phyloP scores from a whole-genome alignment of 1,140 invertebrate genomes.

The Lutraria rhynchaena region DNA sequence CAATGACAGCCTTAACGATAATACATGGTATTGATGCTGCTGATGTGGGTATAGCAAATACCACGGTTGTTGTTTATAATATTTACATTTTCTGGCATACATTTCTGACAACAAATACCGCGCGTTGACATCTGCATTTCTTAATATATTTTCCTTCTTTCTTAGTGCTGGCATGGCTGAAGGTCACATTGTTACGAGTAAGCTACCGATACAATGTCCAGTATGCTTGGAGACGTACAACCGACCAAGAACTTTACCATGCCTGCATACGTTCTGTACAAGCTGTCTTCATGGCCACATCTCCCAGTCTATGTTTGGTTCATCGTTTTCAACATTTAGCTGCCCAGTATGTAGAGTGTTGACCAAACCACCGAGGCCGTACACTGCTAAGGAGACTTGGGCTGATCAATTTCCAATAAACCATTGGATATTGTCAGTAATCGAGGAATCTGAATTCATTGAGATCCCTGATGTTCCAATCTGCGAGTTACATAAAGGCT shows the following conservation, averaged over 20 bases:
- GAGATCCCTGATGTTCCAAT: not conserved
- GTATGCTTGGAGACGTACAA: slow-evolving; percentile 37
- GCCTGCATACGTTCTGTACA: slow-evolving; percentile 41
- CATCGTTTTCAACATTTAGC: slow-evolving; percentile 16
- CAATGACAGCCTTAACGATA: too few species aligned
- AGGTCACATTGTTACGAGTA: not conserved
- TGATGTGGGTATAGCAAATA: too few species aligned
- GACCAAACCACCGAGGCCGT: slow-evolving; percentile 14
- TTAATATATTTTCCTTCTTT: too few species aligned
- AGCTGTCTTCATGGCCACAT: slow-evolving; percentile 23
- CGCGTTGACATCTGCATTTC: too few species aligned
- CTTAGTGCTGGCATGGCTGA: too few species aligned
- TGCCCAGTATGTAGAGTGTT: slow-evolving; percentile 27
- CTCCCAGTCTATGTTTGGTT: not conserved
- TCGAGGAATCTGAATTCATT: slow-evolving; percentile 9
- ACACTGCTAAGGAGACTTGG: not conserved
- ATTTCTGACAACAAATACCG: too few species aligned
- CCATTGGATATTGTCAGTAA: slow-evolving; percentile 25
- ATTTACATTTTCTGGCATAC: too few species aligned
- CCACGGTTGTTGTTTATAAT: too few species aligned
- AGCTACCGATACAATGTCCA: slow-evolving; percentile 34
- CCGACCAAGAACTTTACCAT: slow-evolving; percentile 27
- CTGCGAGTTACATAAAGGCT: slow-evolving; percentile 39
- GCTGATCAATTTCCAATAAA: slow-evolving; percentile 40
- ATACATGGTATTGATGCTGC: too few species aligned